Evolutionary conservation across 2,113 vertebrate species (phyloP).

Genomic region (Indri indri): DNA sequence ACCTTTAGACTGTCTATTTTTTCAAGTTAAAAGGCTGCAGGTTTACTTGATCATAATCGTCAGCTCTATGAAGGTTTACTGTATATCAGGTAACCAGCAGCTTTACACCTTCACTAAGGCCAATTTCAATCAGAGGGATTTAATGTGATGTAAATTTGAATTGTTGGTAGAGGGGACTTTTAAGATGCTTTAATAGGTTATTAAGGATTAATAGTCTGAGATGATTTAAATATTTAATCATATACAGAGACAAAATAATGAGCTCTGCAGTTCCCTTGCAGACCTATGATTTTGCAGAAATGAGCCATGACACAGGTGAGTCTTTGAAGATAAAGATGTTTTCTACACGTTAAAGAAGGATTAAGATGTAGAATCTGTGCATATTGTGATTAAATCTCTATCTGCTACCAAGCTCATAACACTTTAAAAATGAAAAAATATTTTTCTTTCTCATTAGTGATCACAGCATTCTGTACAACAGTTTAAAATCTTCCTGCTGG

Average conservation of each 20-base stretch:
- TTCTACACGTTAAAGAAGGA: background rate
- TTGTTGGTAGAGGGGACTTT: background rate
- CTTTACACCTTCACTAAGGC: background rate
- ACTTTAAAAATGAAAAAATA: background rate
- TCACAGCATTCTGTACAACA: background rate
- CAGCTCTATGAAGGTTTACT: background rate
- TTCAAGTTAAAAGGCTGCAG: background rate
- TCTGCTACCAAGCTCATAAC: background rate
- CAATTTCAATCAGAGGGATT: background rate
- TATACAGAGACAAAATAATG: background rate
- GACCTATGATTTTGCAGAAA: slow-evolving; percentile 22
- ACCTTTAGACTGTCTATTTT: background rate
- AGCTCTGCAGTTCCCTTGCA: background rate
- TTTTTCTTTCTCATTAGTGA: background rate
- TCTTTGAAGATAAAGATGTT: slow-evolving; percentile 40
- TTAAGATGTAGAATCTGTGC: slow-evolving; percentile 1
- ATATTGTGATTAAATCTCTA: background rate
- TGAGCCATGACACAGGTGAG: background rate
- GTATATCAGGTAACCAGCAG: background rate
- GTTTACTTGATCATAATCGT: slow-evolving; percentile 19
- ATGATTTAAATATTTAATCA: slow-evolving; percentile 53
- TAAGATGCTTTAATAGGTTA: background rate
- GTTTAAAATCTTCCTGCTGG: background rate
- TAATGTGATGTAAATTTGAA: slow-evolving; percentile 5
- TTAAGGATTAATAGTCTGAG: slow-evolving; percentile 8